Evolutionary conservation across 2,113 vertebrate species (phyloP), one percentile per base, ranked within the genome.

Genomic region (Hipposideros armiger): DNA sequence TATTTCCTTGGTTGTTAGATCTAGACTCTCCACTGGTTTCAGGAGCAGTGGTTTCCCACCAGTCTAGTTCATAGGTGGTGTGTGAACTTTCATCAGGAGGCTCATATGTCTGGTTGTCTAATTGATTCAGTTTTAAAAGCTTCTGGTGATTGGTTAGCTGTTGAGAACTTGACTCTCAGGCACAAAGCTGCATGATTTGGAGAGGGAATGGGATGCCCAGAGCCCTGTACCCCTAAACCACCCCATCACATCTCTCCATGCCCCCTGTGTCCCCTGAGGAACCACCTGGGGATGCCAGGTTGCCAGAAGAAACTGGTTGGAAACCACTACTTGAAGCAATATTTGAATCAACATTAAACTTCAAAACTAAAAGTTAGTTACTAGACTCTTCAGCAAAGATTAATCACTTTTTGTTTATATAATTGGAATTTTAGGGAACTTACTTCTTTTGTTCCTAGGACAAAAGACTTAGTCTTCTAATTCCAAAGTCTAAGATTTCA

Each of bases 401-500:
- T 17, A 89, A 2, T 54, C 28, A 1, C 78, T 95, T 83, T 77
- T 54, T 47, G 16, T 94, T 78, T 78, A 72, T 60, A 47, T 17
- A 58, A 0, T 66, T 95, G 40, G 22, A 85, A 84, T 95, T 95
- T 89, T 85, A 90, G n/a, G 58, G 17, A 87, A 81, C 60, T 56
- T 74, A 32, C 84, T 88, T 81, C 36, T 54, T 95, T 72, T 84
- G 32, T 70, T 50, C 32, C 42, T 58, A 9, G 10, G 20, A 64
- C 30, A 91, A 30, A 93, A 92, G 45, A 64, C 36, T 67, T 90
- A 20, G 9, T 42, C 74, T 80, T 96, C 74, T 45, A 92, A 11
- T 82, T n/a, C 16, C 72, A 86, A 56, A 90, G n/a, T 92, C 73
- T 94, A 72, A 77, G 64, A 67, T 92, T 45, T 72, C 24, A 88